These are phyloP conservation scores for Salpingus planirostris DNA, from an alignment of 2,888 invertebrate genomes.

Conservation along the genomic window DNA sequence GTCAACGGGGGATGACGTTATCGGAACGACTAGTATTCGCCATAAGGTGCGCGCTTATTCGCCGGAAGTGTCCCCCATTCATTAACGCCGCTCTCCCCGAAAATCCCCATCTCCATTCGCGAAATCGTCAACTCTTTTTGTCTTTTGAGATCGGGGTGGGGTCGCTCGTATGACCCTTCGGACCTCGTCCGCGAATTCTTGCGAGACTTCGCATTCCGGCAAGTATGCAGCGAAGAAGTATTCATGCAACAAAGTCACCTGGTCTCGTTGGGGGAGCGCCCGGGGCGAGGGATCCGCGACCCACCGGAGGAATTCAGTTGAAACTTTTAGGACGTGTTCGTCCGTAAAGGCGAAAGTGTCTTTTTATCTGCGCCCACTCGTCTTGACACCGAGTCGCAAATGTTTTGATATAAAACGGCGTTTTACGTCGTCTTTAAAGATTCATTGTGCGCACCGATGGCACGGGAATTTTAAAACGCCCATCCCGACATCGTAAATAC, in stretches of 20 bases:
- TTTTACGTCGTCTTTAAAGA: slow-evolving; percentile 10
- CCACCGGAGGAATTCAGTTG: slow-evolving; percentile 18
- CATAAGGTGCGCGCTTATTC: slow-evolving; percentile 5
- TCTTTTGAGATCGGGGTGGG: too few relatives aligned
- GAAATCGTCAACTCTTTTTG: too few relatives aligned
- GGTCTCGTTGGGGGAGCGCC: slow-evolving; percentile 9
- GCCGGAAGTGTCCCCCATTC: slow-evolving; percentile 4
- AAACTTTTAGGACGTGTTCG: slow-evolving; percentile 16
- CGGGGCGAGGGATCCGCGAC: slow-evolving; percentile 12
- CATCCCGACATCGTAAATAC: too few relatives aligned
- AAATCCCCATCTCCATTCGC: too few relatives aligned
- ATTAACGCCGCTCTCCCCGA: too few relatives aligned
- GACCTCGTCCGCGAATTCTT: neutral
- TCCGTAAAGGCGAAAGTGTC: slow-evolving; percentile 10
- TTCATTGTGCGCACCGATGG: slow-evolving; percentile 3
- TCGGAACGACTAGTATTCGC: slow-evolving; percentile 23
- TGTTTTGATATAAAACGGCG: slow-evolving; percentile 11
- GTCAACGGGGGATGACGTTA: slow-evolving; percentile 26
- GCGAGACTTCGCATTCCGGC: slow-evolving; percentile 3
- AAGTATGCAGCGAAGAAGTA: slow-evolving; percentile 10
- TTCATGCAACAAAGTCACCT: slow-evolving; percentile 12
- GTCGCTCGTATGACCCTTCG: too few relatives aligned
- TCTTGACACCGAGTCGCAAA: slow-evolving; percentile 5
- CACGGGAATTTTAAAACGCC: slow-evolving; percentile 6
- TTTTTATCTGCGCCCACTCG: slow-evolving; percentile 9